A percentile compares a stretch with the other conserved stretches of the same genome.
Conservation (phyloP, 2,888 invertebrate species). For the Caenorhabditis becei region DNA sequence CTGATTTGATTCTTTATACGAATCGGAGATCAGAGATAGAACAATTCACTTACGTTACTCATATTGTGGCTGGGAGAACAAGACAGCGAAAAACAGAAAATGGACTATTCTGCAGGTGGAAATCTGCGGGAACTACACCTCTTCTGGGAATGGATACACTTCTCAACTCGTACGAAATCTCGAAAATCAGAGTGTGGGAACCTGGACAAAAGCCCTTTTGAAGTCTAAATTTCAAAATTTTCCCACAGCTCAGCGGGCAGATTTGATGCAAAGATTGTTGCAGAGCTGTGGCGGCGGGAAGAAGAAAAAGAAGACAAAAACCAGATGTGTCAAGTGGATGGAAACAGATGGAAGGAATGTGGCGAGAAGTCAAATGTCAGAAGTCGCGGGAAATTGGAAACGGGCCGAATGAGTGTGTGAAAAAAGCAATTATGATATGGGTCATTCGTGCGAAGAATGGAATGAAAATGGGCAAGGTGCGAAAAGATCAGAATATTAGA, state of each 20-base stretch:
- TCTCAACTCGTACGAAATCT: background rate
- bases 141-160: no score
- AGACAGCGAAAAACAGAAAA: background rate
- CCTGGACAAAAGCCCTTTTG: background rate
- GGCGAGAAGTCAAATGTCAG: slow-evolving; percentile 1
- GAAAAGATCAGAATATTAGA: slow-evolving; percentile 15
- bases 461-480: slow-evolving; percentile 17
- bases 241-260: slow-evolving; percentile 8
- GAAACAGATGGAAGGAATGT: slow-evolving; percentile 15
- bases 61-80: background rate
- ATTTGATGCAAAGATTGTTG: background rate
- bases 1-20: background rate
- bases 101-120: background rate
- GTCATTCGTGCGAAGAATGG: background rate
- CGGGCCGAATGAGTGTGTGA: slow-evolving; percentile 15
- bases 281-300: background rate
- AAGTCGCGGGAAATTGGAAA: slow-evolving; percentile 5
- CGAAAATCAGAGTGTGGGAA: background rate
- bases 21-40: background rate
- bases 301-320: slow-evolving; percentile 9
- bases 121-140: no score
- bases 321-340: background rate
- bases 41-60: slow-evolving; percentile 1
- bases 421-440: slow-evolving; percentile 16
- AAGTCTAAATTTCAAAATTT: background rate